Evolutionary conservation across 2,888 invertebrate genomes (phyloP), one percentile per base, ranked within the genome.

Genomic region (Lochmaea crataegi): DNA sequence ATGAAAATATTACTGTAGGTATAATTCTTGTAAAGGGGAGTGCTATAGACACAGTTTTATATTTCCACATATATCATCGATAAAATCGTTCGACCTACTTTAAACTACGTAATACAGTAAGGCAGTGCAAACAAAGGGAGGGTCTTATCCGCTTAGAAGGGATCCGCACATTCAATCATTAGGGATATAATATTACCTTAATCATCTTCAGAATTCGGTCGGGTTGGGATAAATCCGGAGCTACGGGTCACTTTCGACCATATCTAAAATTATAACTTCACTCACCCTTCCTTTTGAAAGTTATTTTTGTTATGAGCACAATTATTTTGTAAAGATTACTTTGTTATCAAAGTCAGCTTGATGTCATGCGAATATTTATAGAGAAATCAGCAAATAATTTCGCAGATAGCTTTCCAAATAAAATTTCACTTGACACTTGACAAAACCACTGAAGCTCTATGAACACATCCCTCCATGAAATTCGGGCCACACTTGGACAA

Each of bases 161-260:
- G 69, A 61, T 32, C 69, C 38, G 38, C 63, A 63, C 22, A 69
- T 63, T 69, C 64, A 64, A 70, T 70, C 64, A 64, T 64, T 70
- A 64, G 42, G 69, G 64, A 70, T 70, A 70, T 70, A 70, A 69
- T 69, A 64, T 70, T 64, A 70, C 69, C 69, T 70, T 70, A 70
- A 70, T 70, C 69, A 64, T 70, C 64, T 18, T 64, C 48, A 42
- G 69, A 70, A 64, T 64, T 57, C 32, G 69, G 57, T 56, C n/a
- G 69, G 57, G 64, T 45, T 26, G 56, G 57, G 64, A 18, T 57
- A 57, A 70, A 57, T 64, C 64, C 69, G 56, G 18, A 48, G 56
- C 22, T 45, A 70, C 10, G 69, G 69, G 69, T 70, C 69, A 69
- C 22, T 61, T 26, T 51, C 14, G 14, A 57, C 56, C 22, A 45